Base-by-base conservation (phyloP, 2,113 vertebrate genomes). In the Proteles cristata region DNA sequence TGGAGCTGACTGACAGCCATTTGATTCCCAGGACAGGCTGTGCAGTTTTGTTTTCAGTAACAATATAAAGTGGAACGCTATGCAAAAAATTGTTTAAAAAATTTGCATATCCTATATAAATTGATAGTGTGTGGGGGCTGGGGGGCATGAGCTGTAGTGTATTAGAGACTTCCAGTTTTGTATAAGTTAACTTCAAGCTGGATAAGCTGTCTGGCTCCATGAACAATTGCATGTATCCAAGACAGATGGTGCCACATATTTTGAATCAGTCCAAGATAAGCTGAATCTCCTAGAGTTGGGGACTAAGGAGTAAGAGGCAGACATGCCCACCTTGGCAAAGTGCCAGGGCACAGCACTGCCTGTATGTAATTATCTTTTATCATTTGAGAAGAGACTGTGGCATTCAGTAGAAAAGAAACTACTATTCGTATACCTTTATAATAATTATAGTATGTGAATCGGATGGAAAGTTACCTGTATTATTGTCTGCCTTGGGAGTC, bases 401-500 rank as follows among this genome's bases (percentile, higher is more conserved):
- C 45, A 1, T 55, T 88, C 69, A 90, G 21, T 43, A 31, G 73
- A 92, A 33, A 81, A 74, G 74, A 79, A 83, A 80, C n/a, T 15
- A 68, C 58, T 33, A 3, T 31, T 68, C 73, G 86, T 17, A n/a
- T 39, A n/a, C 45, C 21, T 81, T 76, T 35, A 33, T 84, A 39
- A 11, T 80, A 39, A 66, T 33, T 71, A 28, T 31, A 65, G 33
- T 79, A 89, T 39, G 35, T 26, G 66, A 80, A 21, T 90, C 65
- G 71, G 61, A 95, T 55, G 50, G 80, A 74, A 95, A 33, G 28
- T 80, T 94, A 76, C 7, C 68, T 66, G 48, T 88, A 28, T 86
- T 86, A 7, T 86, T 65, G 5, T 89, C 82, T 93, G 77, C 86
- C 83, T 84, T 93, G 89, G 76, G 92, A 96, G n/a, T 97, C 89